These are phyloP conservation scores for Smithornis capensis DNA, from an alignment of 2,113 vertebrate species.

Conservation along the genomic window DNA sequence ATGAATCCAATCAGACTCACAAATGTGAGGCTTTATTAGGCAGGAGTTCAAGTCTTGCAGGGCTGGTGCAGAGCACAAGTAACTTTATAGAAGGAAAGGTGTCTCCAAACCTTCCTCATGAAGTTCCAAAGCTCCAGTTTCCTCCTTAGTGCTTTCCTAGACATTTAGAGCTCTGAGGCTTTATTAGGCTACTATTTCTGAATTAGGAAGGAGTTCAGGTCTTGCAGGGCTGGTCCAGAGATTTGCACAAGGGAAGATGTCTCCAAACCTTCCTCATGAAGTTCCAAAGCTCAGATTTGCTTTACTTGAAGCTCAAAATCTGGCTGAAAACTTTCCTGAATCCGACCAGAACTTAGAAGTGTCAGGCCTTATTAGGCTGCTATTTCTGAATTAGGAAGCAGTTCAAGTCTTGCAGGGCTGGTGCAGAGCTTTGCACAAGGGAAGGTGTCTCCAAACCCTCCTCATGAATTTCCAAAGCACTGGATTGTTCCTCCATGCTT, in stretches of 20 bases:
- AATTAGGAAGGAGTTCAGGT: background rate
- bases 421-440: background rate
- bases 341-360: too few relatives aligned
- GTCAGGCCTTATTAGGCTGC: background rate
- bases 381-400: background rate
- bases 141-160: too few relatives aligned
- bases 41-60: too few relatives aligned
- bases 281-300: background rate
- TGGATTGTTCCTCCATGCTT: background rate
- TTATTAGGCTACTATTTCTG: background rate
- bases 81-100: too few relatives aligned
- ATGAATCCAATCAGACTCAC: rapidly evolving
- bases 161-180: too few relatives aligned
- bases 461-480: background rate
- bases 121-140: too few relatives aligned
- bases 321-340: too few relatives aligned
- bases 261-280: background rate
- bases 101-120: too few relatives aligned
- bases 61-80: too few relatives aligned
- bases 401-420: background rate
- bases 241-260: background rate
- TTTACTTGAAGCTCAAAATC: too few relatives aligned
- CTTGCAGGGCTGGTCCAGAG: background rate
- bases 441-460: background rate
- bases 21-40: background rate